Evolutionary conservation across 2,113 vertebrate genomes (phyloP).

Genomic region (Kryptolebias marmoratus): DNA sequence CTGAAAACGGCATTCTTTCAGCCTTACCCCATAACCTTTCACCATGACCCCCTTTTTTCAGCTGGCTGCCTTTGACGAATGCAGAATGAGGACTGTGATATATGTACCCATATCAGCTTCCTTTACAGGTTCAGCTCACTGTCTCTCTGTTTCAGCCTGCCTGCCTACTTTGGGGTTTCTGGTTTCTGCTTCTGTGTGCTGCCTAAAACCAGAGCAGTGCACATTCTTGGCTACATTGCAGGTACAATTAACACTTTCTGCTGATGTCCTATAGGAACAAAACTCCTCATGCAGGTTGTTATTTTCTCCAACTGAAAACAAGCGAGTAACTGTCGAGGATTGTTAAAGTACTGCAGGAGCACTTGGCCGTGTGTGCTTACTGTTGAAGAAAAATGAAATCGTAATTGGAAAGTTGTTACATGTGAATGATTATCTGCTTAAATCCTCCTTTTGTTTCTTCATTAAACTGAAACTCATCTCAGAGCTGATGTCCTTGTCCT

Average conservation of each 20-base stretch:
- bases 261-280: slow-evolving; percentile 5
- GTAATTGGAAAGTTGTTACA: background rate
- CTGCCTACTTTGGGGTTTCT: slow-evolving; percentile 42
- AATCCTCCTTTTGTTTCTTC: background rate
- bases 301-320: slow-evolving; percentile 7
- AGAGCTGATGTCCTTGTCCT: background rate
- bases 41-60: slow-evolving; percentile 41
- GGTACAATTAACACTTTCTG: slow-evolving; percentile 4
- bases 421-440: slow-evolving; percentile 26
- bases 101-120: slow-evolving; percentile 47
- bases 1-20: slow-evolving; percentile 21
- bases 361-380: slow-evolving; percentile 9
- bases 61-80: slow-evolving; percentile 33
- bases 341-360: slow-evolving; percentile 10
- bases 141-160: slow-evolving; percentile 48
- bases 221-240: slow-evolving; percentile 33
- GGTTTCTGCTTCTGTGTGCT: slow-evolving; percentile 43
- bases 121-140: slow-evolving; percentile 25
- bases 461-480: background rate
- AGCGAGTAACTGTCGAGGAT: slow-evolving; percentile 4
- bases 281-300: background rate
- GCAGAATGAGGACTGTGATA: slow-evolving; percentile 36
- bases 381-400: slow-evolving; percentile 10
- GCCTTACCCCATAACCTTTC: slow-evolving; percentile 42
- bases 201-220: slow-evolving; percentile 32